These are phyloP conservation scores for Sialis lutaria DNA, from an alignment of 2,888 invertebrate species.

Conservation along the genomic window DNA sequence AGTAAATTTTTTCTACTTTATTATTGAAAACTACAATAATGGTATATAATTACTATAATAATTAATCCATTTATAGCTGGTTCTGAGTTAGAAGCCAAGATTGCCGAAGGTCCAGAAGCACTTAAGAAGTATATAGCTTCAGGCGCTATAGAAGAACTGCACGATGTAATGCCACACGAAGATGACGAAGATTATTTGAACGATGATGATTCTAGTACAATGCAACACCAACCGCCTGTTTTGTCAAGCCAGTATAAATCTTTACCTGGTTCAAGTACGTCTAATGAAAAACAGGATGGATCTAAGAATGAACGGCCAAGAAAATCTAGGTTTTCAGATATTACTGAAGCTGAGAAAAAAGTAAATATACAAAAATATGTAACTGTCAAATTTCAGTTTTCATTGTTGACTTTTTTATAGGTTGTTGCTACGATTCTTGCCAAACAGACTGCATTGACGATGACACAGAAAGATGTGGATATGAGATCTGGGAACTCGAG, in stretches of 20 bases:
- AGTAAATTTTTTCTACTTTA: conserved; percentile 15
- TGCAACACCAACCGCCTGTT: conserved; percentile 14
- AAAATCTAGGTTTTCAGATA: conserved; percentile 4
- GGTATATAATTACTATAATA: conserved; percentile 2
- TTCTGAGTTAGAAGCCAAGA: conserved; percentile 57
- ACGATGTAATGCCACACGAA: conserved; percentile 55
- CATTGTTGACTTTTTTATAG: no score
- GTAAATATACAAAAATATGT: background rate
- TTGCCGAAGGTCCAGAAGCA: conserved; percentile 58
- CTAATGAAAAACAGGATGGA: background rate
- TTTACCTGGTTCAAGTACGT: background rate
- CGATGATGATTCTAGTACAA: conserved; percentile 22
- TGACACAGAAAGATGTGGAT: background rate
- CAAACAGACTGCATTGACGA: background rate
- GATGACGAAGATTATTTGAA: conserved; percentile 34
- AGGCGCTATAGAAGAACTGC: conserved; percentile 65
- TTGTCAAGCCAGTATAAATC: conserved; percentile 19
- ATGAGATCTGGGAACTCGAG: background rate
- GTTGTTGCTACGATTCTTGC: no score
- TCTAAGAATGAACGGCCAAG: conserved; percentile 2
- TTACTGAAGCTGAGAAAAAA: background rate
- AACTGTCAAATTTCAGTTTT: background rate
- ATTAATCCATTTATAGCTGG: conserved; percentile 33
- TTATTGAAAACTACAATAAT: background rate
- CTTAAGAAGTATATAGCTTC: conserved; percentile 61